phyloP scores from a whole-genome alignment of 2,113 vertebrate species.

The Turdus rufiventris region DNA sequence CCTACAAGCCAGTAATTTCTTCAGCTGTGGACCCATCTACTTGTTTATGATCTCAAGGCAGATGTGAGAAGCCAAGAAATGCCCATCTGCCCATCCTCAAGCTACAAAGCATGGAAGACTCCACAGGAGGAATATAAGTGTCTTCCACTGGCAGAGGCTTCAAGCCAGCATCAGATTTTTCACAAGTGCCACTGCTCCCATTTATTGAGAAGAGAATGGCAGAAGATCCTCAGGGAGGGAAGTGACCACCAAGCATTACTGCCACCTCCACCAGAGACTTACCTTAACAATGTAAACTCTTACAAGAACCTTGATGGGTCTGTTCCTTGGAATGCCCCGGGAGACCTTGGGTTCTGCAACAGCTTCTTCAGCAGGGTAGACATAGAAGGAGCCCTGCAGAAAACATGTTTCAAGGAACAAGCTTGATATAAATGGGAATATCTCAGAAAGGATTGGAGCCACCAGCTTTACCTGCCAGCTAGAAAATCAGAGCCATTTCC shows the following conservation, averaged over 20 bases:
- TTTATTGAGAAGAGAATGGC: not conserved
- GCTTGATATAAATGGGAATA: not conserved
- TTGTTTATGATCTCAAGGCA: not conserved
- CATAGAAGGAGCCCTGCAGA: constrained; percentile 85
- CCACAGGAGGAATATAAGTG: not conserved
- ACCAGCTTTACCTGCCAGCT: not conserved
- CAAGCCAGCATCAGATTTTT: not conserved
- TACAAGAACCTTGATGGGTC: constrained; percentile 85
- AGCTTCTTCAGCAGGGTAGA: constrained; percentile 82
- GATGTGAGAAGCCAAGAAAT: not conserved
- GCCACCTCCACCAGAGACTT: not conserved
- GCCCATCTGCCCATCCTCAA: not conserved
- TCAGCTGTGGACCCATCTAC: not conserved
- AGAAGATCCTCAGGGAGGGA: not conserved
- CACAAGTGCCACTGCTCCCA: not conserved
- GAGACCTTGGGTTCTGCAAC: constrained; percentile 75
- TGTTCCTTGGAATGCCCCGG: constrained; percentile 84
- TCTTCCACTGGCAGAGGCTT: not conserved
- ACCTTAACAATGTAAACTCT: constrained; percentile 91
- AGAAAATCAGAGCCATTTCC: not conserved
- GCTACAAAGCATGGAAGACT: not conserved
- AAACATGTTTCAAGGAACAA: not conserved
- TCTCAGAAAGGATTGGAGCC: not conserved
- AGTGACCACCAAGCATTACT: not conserved
- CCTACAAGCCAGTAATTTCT: not conserved